phyloP scores from a whole-genome alignment of 2,888 invertebrate species.

The Nomada lathburiana region DNA sequence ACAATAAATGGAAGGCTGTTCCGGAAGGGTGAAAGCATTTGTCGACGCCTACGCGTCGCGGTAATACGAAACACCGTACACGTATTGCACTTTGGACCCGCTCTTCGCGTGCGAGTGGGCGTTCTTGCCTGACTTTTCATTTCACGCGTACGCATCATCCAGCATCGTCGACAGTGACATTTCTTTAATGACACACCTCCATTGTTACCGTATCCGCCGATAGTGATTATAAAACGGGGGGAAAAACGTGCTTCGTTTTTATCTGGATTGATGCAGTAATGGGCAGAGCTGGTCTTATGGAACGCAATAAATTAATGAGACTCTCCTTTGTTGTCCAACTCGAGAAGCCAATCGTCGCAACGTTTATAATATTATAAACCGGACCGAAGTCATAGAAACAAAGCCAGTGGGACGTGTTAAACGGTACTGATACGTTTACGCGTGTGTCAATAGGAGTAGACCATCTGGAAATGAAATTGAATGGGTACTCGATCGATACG shows the following conservation, averaged over 20 bases:
- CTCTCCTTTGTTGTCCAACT: not conserved
- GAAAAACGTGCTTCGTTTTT: too few species aligned
- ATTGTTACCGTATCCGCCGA: too few species aligned
- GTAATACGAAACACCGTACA: not conserved
- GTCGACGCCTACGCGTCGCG: conserved; percentile 19
- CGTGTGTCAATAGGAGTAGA: conserved; percentile 25
- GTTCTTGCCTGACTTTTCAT: not conserved
- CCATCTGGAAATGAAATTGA: conserved; percentile 8
- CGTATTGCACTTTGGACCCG: conserved; percentile 19
- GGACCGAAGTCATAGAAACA: conserved; percentile 37
- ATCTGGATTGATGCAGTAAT: too few species aligned
- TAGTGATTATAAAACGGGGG: too few species aligned
- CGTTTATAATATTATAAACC: conserved; percentile 54
- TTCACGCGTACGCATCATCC: not conserved
- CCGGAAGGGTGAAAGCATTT: not conserved
- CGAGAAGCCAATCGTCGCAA: conserved; percentile 58
- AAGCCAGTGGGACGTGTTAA: conserved; percentile 63
- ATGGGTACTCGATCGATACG: conserved; percentile 14
- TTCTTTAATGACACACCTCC: too few species aligned
- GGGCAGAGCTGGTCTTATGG: too few species aligned
- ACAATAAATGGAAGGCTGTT: not conserved
- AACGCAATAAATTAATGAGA: not conserved
- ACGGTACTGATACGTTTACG: conserved; percentile 56
- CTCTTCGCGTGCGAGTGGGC: not conserved
- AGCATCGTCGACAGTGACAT: too few species aligned